These are phyloP conservation scores for Rousettus leschenaultii DNA, from an alignment of 2,113 vertebrate genomes.

Conservation along the genomic window DNA sequence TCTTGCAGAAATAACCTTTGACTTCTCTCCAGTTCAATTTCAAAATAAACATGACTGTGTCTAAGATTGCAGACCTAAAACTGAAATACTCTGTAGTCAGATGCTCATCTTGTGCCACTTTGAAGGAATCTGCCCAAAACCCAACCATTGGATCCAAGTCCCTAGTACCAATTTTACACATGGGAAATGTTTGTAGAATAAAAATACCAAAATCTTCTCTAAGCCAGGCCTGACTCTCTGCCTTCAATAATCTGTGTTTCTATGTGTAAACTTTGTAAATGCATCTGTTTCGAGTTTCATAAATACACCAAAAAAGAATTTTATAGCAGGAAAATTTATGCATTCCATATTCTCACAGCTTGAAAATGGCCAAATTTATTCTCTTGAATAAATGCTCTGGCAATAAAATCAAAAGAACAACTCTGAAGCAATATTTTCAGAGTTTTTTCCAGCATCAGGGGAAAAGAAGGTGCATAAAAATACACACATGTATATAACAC, in stretches of 20 bases:
- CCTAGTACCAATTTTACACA: constrained; percentile 21
- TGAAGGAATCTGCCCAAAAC: background rate
- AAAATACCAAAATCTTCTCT: constrained; percentile 55
- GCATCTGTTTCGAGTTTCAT: constrained; percentile 75
- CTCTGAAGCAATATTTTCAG: constrained; percentile 65
- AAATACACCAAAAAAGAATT: constrained; percentile 63
- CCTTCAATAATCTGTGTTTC: constrained; percentile 61
- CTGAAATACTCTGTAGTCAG: background rate
- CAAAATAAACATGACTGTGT: background rate
- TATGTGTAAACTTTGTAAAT: constrained; percentile 65
- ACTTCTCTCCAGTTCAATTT: background rate
- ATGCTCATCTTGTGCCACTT: background rate
- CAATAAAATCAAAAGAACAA: constrained; percentile 70
- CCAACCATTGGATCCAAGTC: background rate
- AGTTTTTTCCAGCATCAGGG: constrained; percentile 11
- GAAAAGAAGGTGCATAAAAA: constrained; percentile 44
- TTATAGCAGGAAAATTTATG: constrained; percentile 63
- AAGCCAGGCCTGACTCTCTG: constrained; percentile 41
- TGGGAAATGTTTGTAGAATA: constrained; percentile 37
- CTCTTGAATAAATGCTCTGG: constrained; percentile 60
- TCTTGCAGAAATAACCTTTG: background rate
- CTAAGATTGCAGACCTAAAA: background rate
- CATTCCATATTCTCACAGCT: constrained; percentile 69
- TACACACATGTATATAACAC: constrained; percentile 10
- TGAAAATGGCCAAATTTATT: constrained; percentile 67